Percentiles rank a stretch among this genome's conserved stretches.
phyloP scores from a whole-genome alignment of 2,113 vertebrate species.

The Pluvialis apricaria region DNA sequence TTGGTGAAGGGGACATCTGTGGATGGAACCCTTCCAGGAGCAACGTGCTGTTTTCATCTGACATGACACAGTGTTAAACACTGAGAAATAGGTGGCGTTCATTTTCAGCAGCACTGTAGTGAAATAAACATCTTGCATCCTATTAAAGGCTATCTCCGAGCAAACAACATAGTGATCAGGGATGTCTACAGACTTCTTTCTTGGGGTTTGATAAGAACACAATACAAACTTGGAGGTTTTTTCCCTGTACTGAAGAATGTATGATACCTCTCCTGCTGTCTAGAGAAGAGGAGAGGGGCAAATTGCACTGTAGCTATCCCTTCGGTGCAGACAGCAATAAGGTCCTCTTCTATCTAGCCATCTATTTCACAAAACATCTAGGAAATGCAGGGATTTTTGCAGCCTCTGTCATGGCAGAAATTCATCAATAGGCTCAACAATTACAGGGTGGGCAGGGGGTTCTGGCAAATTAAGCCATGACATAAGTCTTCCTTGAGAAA shows the following conservation, averaged over 20 bases:
- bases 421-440: not conserved
- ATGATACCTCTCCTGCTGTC: not conserved
- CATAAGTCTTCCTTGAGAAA: constrained; percentile 9
- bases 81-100: not conserved
- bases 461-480: constrained; percentile 9
- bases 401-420: not conserved
- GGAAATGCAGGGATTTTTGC: not conserved
- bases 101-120: not conserved
- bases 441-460: not conserved
- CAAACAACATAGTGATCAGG: not conserved
- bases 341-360: not conserved
- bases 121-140: not conserved
- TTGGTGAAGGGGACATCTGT: constrained; percentile 30
- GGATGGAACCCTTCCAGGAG: not conserved
- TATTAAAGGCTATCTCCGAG: not conserved
- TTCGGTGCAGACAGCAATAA: not conserved
- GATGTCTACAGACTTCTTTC: not conserved
- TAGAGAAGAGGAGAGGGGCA: not conserved
- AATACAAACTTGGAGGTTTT: not conserved
- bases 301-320: not conserved
- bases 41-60: not conserved
- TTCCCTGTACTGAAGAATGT: not conserved
- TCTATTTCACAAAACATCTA: not conserved
- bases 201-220: not conserved
- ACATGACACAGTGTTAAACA: not conserved